Evolutionary conservation across 2,797 vertebrate genomes (phyloP).

Genomic region (Cossypha heuglini): DNA sequence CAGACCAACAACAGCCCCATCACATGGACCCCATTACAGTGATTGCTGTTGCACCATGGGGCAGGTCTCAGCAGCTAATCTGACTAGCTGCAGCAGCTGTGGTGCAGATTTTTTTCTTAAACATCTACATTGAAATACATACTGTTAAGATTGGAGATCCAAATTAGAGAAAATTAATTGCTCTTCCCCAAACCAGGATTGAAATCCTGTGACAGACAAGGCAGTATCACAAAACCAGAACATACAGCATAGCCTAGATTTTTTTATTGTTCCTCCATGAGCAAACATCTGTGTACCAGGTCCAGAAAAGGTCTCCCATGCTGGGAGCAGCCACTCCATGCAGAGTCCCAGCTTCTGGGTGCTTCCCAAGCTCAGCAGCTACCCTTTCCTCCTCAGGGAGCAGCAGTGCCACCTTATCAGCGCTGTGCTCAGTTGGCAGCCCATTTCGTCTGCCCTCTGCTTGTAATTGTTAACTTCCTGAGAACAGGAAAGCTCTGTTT

Average conservation of each 20-base stretch:
- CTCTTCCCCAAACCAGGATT: background rate
- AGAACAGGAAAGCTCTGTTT: slow-evolving; percentile 66
- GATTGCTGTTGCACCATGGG: background rate
- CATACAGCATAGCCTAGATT: rapidly evolving
- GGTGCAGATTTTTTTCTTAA: background rate
- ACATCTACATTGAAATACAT: background rate
- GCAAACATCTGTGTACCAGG: background rate
- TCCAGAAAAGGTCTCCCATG: background rate
- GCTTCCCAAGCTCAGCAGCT: background rate
- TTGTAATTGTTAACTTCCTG: slow-evolving; percentile 71
- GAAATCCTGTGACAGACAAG: background rate
- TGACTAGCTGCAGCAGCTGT: background rate
- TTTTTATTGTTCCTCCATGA: background rate
- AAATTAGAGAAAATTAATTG: background rate
- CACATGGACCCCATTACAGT: background rate
- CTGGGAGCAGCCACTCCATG: background rate
- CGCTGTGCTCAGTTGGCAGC: background rate
- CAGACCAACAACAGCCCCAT: background rate
- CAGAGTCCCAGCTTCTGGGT: rapidly evolving
- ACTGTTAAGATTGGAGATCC: background rate
- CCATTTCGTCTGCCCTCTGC: slow-evolving; percentile 40
- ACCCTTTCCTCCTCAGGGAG: background rate
- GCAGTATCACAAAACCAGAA: background rate
- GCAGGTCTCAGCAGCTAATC: background rate
- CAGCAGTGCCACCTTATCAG: background rate